phyloP scores from a whole-genome alignment of 2,888 invertebrate genomes.

The Caenorhabditis afra region DNA sequence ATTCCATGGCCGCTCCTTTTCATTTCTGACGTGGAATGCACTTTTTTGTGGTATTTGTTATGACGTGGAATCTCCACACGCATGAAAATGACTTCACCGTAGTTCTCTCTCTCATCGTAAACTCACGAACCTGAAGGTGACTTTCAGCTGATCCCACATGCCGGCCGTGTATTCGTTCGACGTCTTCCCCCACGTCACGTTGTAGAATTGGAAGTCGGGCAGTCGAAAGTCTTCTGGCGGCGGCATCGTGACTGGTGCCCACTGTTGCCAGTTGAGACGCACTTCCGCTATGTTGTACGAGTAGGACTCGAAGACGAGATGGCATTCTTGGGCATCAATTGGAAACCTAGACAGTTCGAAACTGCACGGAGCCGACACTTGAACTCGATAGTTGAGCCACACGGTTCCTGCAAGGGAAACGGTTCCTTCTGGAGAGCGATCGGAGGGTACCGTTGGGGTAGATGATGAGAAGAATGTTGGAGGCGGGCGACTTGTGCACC shows the following conservation, averaged over 20 bases:
- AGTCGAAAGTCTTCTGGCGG: slow-evolving; percentile 72
- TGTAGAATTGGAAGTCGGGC: slow-evolving; percentile 79
- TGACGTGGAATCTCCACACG: too few relatives aligned
- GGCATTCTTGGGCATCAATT: slow-evolving; percentile 77
- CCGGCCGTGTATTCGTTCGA: slow-evolving; percentile 76
- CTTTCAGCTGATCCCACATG: slow-evolving; percentile 80
- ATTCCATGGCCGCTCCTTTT: neutral
- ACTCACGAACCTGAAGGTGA: slow-evolving; percentile 73
- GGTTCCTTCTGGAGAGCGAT: too few relatives aligned
- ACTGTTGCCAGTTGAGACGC: slow-evolving; percentile 76
- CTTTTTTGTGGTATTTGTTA: too few relatives aligned
- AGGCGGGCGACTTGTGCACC: slow-evolving; percentile 77
- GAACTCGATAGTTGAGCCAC: slow-evolving; percentile 80
- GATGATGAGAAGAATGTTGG: slow-evolving; percentile 78
- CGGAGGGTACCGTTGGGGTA: slow-evolving; percentile 78
- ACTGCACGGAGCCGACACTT: slow-evolving; percentile 77
- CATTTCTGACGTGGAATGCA: slow-evolving; percentile 21
- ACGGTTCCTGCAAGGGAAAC: slow-evolving; percentile 73
- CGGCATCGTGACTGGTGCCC: slow-evolving; percentile 79
- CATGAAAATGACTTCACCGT: too few relatives aligned
- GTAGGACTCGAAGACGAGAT: slow-evolving; percentile 79
- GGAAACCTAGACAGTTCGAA: slow-evolving; percentile 77
- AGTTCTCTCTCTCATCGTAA: too few relatives aligned
- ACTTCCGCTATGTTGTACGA: slow-evolving; percentile 79
- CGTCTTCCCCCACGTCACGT: slow-evolving; percentile 75